Evolutionary conservation across 2,113 vertebrate species (phyloP).

Genomic region (Sporophila hypoxantha): DNA sequence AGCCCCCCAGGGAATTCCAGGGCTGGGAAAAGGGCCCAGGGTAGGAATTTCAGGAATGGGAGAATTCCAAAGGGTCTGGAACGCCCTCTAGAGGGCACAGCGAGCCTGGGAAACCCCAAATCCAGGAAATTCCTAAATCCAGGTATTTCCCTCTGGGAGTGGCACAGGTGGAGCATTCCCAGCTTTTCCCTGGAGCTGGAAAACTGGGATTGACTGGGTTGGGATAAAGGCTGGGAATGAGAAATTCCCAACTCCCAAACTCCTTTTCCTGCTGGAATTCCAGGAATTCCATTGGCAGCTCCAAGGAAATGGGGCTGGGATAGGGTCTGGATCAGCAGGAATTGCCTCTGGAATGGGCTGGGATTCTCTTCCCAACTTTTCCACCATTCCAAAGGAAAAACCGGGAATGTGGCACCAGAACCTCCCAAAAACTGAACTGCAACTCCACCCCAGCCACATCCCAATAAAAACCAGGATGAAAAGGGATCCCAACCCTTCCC

Average conservation of each 20-base stretch:
- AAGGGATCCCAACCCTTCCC: not conserved
- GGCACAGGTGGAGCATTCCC: not conserved
- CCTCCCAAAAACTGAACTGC: not conserved
- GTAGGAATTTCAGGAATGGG: not conserved
- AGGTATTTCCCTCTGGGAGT: fast-evolving
- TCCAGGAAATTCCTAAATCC: not conserved
- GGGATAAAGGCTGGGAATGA: not conserved
- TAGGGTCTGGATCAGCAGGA: too few species aligned
- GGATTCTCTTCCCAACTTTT: not conserved
- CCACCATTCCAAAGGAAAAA: not conserved
- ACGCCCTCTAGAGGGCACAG: conserved; percentile 45
- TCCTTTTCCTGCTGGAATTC: not conserved
- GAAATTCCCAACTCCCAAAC: not conserved
- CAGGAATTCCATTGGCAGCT: not conserved
- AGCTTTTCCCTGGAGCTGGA: not conserved
- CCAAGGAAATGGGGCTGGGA: too few species aligned
- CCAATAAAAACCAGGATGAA: not conserved
- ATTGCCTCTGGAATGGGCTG: not conserved
- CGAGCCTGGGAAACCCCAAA: not conserved
- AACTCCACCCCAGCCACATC: too few species aligned
- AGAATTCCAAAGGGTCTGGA: not conserved
- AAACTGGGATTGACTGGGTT: not conserved
- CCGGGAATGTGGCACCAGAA: not conserved
- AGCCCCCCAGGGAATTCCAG: not conserved
- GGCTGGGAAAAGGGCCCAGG: not conserved